Base-by-base conservation (phyloP, 2,888 invertebrate species). In the Drosophila helvetica region DNA sequence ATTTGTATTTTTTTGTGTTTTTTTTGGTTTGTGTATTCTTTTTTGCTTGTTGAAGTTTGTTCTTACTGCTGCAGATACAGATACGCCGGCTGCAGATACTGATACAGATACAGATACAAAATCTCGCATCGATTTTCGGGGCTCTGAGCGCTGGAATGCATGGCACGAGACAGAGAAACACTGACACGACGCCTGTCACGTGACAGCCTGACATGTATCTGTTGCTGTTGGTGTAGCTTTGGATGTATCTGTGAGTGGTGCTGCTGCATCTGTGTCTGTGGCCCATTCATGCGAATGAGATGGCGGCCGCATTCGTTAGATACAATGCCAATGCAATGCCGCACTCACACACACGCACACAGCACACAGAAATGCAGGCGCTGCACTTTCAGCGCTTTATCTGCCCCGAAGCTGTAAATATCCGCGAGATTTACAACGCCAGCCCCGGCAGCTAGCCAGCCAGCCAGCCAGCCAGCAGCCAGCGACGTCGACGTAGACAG, bases 391-490 rank as follows among this genome's bases (percentile, higher is more conserved):
- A 70, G 65, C 50, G 65, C 38, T 38, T 38, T 38, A 89, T 88
- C 88, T 85, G 80, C 74, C 15, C 38, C 75, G 76, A 88, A 80
- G 88, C 90, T 89, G 90, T 90, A 90, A 90, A 90, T 90, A 89
- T 90, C 80, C 88, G 90, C 89, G 90, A 90, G 90, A 90, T 90
- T 90, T 90, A 90, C 90, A 89, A 88, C 88, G 83, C 64, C 62
- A 52, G 25, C 18, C 2, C 25, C 25, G 25, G 25, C 25, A 15
- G 33, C 33, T 15, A 33, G 33, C 12, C 4, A 33, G 33, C 30
- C 30, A 3, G 30, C 9, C 10, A 30, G 27, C 22, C 4, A 22
- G 30, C 30, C 9, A 30, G 30, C 55, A 38, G 19, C 78, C 76
- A 77, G 74, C 59, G 65, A 50, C 61, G 55, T 52, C 62, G 66